Percentiles rank a stretch among this genome's conserved stretches.
Evolutionary conservation across 1,140 invertebrate genomes (phyloP).

Genomic region (Tetramorium simillimum): DNA sequence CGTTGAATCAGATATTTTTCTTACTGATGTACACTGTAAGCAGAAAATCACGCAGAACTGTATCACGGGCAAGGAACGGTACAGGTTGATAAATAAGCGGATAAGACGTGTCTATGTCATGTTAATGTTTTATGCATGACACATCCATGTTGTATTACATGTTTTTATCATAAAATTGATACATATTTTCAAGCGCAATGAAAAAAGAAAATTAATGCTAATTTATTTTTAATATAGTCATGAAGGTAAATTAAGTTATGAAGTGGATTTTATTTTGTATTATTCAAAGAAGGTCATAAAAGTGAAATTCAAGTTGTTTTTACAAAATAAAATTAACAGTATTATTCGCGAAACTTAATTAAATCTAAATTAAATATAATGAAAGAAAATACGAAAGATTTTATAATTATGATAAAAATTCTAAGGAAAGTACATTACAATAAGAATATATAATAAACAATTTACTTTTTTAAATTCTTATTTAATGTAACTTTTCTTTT

Average conservation of each 20-base stretch:
- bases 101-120: background rate
- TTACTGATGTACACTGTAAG: background rate
- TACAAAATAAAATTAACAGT: background rate
- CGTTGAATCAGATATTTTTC: constrained; percentile 50
- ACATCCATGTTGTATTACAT: background rate
- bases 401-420: background rate
- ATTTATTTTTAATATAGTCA: background rate
- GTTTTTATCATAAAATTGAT: constrained; percentile 1
- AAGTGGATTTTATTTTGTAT: background rate
- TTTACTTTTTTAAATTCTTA: background rate
- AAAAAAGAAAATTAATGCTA: background rate
- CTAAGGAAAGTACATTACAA: background rate
- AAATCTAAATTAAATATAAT: background rate
- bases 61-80: background rate
- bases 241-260: background rate
- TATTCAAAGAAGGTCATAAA: constrained; percentile 31
- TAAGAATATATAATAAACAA: background rate
- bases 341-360: background rate
- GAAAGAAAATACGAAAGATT: background rate
- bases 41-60: constrained; percentile 2
- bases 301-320: background rate
- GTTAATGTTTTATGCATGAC: constrained; percentile 15
- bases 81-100: constrained; percentile 7
- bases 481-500: background rate
- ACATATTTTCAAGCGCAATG: background rate